Conservation (phyloP, 1,140 invertebrate genomes). For the Drosophila arawakana region DNA sequence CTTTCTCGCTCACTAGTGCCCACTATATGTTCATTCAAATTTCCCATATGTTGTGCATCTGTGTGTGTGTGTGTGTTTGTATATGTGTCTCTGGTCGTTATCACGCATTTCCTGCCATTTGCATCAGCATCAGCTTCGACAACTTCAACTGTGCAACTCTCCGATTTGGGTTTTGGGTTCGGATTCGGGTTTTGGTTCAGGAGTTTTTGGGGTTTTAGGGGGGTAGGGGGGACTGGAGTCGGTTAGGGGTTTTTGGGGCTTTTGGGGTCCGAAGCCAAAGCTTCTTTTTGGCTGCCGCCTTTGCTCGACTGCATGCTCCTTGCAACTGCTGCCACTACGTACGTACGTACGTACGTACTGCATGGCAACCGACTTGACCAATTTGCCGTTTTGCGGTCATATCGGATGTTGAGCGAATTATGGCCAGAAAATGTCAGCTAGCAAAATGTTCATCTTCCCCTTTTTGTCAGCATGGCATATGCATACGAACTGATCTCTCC, state of each 20-base stretch:
- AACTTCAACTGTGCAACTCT: conserved; percentile 20
- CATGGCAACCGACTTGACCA: conserved; percentile 63
- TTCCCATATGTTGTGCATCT: conserved; percentile 62
- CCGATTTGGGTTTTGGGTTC: not conserved
- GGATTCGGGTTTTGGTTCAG: not conserved
- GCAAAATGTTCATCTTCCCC: not conserved
- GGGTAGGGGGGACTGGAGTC: too few species aligned
- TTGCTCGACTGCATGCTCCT: not conserved
- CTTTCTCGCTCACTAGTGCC: not conserved
- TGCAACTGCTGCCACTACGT: conserved; percentile 10
- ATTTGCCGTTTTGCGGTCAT: conserved; percentile 75
- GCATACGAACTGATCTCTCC: conserved; percentile 1
- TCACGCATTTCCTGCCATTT: conserved; percentile 82
- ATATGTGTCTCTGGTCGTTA: conserved; percentile 69
- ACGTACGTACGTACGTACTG: conserved; percentile 34
- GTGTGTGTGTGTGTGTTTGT: not conserved
- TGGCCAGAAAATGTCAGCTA: conserved; percentile 30
- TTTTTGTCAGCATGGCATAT: not conserved
- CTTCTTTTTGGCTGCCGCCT: not conserved
- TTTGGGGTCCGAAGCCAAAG: not conserved
- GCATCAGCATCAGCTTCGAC: conserved; percentile 50
- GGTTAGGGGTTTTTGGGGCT: not conserved
- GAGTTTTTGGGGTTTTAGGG: not conserved
- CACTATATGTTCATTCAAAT: conserved; percentile 60
- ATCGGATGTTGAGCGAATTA: conserved; percentile 62